Conservation (phyloP, 2,797 vertebrate genomes). For the Sardinella longiceps region DNA sequence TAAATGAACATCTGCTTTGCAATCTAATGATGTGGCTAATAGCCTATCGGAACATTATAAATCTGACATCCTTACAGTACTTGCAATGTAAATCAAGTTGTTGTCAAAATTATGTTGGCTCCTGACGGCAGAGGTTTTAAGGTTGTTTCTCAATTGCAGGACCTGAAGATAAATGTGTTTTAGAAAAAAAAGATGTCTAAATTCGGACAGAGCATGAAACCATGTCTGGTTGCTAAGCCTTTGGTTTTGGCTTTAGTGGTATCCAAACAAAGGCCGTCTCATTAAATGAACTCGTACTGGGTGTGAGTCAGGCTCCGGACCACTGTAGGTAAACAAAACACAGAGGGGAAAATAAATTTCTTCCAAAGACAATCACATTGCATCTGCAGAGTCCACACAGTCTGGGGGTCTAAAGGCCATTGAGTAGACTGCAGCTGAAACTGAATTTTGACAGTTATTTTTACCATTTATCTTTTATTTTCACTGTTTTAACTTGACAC, state of each 20-base stretch:
- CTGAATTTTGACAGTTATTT: background rate
- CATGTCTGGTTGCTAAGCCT: background rate
- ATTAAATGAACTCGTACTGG: background rate
- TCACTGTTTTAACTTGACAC: background rate
- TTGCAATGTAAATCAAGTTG: background rate
- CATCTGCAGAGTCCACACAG: background rate
- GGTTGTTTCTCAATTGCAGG: background rate
- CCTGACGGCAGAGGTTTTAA: background rate
- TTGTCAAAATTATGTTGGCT: background rate
- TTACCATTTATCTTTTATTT: conserved; percentile 5
- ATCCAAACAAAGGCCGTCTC: background rate
- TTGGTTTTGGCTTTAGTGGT: background rate
- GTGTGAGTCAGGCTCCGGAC: background rate
- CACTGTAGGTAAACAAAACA: background rate
- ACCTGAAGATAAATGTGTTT: background rate
- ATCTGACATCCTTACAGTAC: background rate
- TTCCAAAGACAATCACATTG: background rate
- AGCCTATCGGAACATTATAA: conserved; percentile 35
- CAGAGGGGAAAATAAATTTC: background rate
- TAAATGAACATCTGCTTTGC: conserved; percentile 46
- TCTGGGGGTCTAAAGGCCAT: background rate
- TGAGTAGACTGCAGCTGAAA: background rate
- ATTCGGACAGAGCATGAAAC: background rate
- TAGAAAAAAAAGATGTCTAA: background rate
- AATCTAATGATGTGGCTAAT: conserved; percentile 45